phyloP scores from a whole-genome alignment of 2,113 vertebrate species.

The Catharus minimus region DNA sequence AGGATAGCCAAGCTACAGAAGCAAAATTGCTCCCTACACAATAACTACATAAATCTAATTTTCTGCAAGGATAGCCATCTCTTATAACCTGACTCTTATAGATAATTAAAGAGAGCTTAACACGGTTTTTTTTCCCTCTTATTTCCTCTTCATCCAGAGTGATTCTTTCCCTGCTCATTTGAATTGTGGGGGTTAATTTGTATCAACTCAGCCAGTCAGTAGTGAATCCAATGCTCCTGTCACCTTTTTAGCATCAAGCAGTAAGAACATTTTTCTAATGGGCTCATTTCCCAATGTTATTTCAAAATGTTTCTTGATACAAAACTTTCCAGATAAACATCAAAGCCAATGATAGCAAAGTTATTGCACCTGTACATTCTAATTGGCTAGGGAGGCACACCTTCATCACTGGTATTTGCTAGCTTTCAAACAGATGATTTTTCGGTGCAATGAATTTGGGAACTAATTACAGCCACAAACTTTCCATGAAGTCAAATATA shows the following conservation, averaged over 20 bases:
- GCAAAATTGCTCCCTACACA: not conserved
- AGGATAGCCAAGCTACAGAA: not conserved
- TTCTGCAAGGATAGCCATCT: not conserved
- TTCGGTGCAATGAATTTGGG: not conserved
- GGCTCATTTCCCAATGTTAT: not conserved
- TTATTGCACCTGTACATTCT: conserved; percentile 29
- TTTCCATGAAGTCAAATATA: not conserved
- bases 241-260: not conserved
- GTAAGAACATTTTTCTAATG: not conserved
- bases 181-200: not conserved
- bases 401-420: not conserved
- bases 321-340: conserved; percentile 25
- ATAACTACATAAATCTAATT: conserved; percentile 24
- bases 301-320: conserved; percentile 1
- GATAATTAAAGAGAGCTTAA: not conserved
- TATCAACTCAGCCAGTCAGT: not conserved
- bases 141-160: not conserved
- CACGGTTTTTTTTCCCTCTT: rapidly evolving
- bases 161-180: not conserved
- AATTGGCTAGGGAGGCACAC: not conserved
- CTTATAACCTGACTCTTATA: not conserved
- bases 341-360: not conserved
- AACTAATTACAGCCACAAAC: not conserved
- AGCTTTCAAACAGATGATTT: conserved; percentile 12
- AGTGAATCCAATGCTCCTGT: not conserved